These are phyloP conservation scores for Athalia circularis DNA, from an alignment of 2,888 invertebrate species.

Conservation along the genomic window DNA sequence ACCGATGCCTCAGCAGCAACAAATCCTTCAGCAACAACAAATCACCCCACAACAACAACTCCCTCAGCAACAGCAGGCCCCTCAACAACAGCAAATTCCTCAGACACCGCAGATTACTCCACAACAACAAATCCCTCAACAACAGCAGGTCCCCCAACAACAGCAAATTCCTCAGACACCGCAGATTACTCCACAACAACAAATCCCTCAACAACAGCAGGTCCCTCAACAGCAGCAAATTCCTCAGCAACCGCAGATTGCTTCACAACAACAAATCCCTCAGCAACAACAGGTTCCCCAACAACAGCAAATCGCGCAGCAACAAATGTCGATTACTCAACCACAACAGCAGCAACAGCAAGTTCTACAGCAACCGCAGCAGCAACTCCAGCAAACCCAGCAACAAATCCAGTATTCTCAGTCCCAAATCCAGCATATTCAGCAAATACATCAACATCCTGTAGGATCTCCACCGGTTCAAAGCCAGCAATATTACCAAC, in stretches of 20 bases:
- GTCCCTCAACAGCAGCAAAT: conserved; percentile 50
- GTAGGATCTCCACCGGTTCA: conserved; percentile 64
- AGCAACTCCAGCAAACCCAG: conserved; percentile 54
- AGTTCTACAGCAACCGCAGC: conserved; percentile 56
- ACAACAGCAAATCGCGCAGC: conserved; percentile 56
- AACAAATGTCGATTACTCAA: conserved; percentile 56
- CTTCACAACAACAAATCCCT: conserved; percentile 54
- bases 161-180: conserved; percentile 46
- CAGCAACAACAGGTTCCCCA: conserved; percentile 49
- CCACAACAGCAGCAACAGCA: conserved; percentile 59
- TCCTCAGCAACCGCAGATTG: conserved; percentile 54
- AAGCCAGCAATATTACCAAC: conserved; percentile 66
- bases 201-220: conserved; percentile 53
- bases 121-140: conserved; percentile 54
- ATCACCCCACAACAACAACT: conserved; percentile 52
- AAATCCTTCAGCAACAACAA: conserved; percentile 64
- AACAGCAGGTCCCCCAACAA: conserved; percentile 53
- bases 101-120: conserved; percentile 57
- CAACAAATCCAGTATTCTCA: conserved; percentile 65
- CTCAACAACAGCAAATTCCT: conserved; percentile 48
- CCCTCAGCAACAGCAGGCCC: conserved; percentile 50
- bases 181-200: conserved; percentile 58
- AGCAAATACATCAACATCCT: conserved; percentile 68
- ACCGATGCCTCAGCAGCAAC: conserved; percentile 53
- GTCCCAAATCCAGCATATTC: conserved; percentile 65